Evolutionary conservation across 1,140 invertebrate species (phyloP), one percentile per base, ranked within the genome.

Genomic region (Helicoverpa armigera): DNA sequence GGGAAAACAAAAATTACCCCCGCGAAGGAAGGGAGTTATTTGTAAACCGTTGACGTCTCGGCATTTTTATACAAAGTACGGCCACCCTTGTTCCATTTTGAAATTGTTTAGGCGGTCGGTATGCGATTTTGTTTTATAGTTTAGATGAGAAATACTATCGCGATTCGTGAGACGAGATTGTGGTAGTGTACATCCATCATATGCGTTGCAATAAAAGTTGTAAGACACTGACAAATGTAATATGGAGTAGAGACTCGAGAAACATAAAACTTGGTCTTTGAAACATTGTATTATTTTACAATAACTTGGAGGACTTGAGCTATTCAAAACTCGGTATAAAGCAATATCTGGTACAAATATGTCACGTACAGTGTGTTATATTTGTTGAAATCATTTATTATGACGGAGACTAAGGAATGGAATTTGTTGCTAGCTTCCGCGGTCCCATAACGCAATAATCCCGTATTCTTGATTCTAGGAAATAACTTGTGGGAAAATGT

Each of bases 41-140:
- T 94, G 91, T 93, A 92, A 91, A 93, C 87, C 83, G 89, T 91
- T 93, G 91, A 94, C 90, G 88, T 94, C 88, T 91, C 87, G 87
- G 87, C 86, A 92, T 93, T 92, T 92, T 91, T 90, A 93, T 93
- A 89, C 88, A 92, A 92, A 92, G 87, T 90, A 90, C 87, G 87
- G 75, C 82, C 87, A 86, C 88, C 87, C 86, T 89, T 88, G 86
- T 89, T 91, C 88, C 84, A 89, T 92, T 94, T 93, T 90, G 87
- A 93, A 93, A 94, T 93, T 93, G 91, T 93, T 94, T 92, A 89
- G 86, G 87, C 88, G 85, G 85, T 86, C 86, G 88, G 86, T 88
- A 90, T 89, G 88, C 83, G 85, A 88, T 90, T 89, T 89, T 85
- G 85, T 90, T 89, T 90, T 89, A 85, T 82, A 91, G 87, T 92